Evolutionary conservation across 92 coral and sea anemone species (phyloP).

Genomic region (Scolanthus callimorphus): DNA sequence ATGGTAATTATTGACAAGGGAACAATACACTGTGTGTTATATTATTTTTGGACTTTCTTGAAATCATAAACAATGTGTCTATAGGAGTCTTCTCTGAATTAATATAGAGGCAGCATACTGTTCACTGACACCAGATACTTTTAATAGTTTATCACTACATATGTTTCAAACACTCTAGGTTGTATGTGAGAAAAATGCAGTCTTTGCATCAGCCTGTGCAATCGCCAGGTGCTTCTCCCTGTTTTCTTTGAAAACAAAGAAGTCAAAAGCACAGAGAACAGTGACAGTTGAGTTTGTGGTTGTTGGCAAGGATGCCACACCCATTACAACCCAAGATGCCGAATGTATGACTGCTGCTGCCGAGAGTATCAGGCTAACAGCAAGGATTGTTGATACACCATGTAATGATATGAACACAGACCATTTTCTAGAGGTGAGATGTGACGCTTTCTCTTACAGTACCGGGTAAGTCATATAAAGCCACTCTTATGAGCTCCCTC

Average conservation of each 20-base stretch:
- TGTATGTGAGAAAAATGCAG: conserved; percentile 84
- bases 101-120: too few relatives aligned
- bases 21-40: too few relatives aligned
- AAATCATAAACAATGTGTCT: too few relatives aligned
- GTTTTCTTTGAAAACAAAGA: conserved; percentile 60
- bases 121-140: too few relatives aligned
- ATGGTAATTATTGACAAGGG: too few relatives aligned
- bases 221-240: conserved; percentile 86
- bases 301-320: conserved; percentile 58
- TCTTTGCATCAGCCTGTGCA: conserved; percentile 90
- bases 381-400: conserved; percentile 87
- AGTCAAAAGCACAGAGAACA: conserved; percentile 29
- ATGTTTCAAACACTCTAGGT: too few relatives aligned
- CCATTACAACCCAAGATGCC: conserved; percentile 69
- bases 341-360: conserved; percentile 73
- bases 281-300: conserved; percentile 86
- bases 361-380: conserved; percentile 85
- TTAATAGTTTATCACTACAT: too few relatives aligned
- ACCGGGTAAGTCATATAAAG: too few relatives aligned
- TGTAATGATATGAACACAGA: conserved; percentile 95
- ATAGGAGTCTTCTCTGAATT: too few relatives aligned
- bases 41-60: too few relatives aligned
- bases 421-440: conserved; percentile 76
- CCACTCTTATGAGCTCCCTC: too few relatives aligned
- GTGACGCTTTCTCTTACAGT: too few relatives aligned